Evolutionary conservation across 2,888 invertebrate species (phyloP).

Genomic region (Platycheirus rosarum): DNA sequence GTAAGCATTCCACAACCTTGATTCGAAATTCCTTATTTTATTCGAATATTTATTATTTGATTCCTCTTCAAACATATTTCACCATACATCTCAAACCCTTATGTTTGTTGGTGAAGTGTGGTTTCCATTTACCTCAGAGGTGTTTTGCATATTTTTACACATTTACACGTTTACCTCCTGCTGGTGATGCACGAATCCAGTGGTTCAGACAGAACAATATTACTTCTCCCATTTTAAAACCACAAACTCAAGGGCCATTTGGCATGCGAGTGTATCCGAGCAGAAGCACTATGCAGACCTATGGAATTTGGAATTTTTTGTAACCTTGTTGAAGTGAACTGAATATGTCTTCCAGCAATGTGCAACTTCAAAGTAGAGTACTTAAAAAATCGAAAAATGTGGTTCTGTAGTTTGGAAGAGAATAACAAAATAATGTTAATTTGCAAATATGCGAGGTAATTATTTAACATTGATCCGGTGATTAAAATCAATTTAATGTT

Average conservation of each 20-base stretch:
- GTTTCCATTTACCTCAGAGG: neutral
- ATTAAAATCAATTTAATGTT: neutral
- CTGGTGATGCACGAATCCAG: too few relatives aligned
- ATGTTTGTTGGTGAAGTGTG: neutral
- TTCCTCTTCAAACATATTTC: neutral
- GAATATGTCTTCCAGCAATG: neutral
- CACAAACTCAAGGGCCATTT: neutral
- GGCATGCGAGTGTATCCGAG: neutral
- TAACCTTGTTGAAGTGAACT: neutral
- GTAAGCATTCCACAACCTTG: neutral
- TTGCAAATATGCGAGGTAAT: neutral
- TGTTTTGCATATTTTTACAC: too few relatives aligned
- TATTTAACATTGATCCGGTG: conserved; percentile 1
- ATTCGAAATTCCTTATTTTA: neutral
- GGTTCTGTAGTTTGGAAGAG: neutral
- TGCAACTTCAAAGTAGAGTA: neutral
- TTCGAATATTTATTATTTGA: neutral
- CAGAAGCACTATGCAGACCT: neutral
- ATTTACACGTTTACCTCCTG: too few relatives aligned
- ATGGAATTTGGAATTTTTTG: neutral
- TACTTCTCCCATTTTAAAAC: neutral
- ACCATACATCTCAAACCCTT: neutral
- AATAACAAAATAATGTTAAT: neutral
- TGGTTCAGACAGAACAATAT: too few relatives aligned
- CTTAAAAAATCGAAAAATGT: neutral